Conservation (phyloP, 2,888 invertebrate species). For the Ecdyonurus torrentis region DNA sequence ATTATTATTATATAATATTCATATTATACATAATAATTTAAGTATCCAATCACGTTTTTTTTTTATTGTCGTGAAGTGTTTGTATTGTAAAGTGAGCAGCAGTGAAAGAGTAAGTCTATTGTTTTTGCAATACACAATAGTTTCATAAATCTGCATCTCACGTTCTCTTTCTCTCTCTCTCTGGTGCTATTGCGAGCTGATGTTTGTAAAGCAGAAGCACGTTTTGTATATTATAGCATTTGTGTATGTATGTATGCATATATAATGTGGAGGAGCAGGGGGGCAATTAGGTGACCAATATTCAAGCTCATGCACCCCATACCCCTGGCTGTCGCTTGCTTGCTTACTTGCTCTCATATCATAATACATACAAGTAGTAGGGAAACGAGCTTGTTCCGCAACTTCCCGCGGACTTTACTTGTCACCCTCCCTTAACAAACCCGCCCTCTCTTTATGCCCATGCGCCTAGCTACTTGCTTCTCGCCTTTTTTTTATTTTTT, state of each 20-base stretch:
- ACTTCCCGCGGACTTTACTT: too few relatives aligned
- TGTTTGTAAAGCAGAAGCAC: not conserved
- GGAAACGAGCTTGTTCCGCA: not conserved
- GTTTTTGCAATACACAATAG: not conserved
- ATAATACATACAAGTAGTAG: not conserved
- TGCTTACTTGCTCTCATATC: not conserved
- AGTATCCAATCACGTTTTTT: slow-evolving; percentile 11
- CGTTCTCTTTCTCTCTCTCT: too few relatives aligned
- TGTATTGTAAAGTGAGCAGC: not conserved
- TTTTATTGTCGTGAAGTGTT: slow-evolving; percentile 10
- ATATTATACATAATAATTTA: slow-evolving; percentile 8
- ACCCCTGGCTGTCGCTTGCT: too few relatives aligned
- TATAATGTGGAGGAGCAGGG: not conserved
- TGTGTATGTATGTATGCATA: too few relatives aligned
- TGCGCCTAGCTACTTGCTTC: not conserved
- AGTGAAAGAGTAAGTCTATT: not conserved
- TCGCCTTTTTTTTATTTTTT: too few relatives aligned
- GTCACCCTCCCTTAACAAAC: not conserved
- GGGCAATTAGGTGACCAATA: not conserved
- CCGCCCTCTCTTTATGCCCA: not conserved
- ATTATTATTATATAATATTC: slow-evolving; percentile 3
- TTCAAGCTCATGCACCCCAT: not conserved
- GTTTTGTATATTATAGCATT: not conserved
- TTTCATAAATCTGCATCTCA: not conserved
- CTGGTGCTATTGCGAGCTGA: too few relatives aligned